Percentiles rank a stretch among this genome's conserved stretches.
Conservation (phyloP, 2,797 vertebrate species). For the Threskiornis aethiopicus region DNA sequence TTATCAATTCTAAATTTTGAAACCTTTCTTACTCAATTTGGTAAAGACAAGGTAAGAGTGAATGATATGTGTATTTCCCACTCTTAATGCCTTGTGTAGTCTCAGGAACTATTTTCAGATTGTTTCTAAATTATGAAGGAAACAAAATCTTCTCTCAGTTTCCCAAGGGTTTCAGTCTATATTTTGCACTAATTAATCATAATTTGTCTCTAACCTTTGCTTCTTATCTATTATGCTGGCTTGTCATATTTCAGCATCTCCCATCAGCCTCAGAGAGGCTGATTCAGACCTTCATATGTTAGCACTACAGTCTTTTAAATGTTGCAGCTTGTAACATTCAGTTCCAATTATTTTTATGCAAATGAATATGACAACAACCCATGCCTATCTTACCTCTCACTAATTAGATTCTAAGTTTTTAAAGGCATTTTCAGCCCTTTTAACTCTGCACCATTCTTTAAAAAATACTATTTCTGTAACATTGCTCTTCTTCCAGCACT, state of each 20-base stretch:
- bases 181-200: slow-evolving; percentile 29
- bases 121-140: not conserved
- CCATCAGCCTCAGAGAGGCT: not conserved
- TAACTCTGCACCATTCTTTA: not conserved
- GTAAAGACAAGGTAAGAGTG: not conserved
- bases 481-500: not conserved
- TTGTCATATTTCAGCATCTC: not conserved
- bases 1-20: not conserved
- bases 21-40: not conserved
- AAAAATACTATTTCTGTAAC: not conserved
- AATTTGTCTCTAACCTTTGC: not conserved
- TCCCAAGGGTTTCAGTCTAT: not conserved
- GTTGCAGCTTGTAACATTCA: not conserved
- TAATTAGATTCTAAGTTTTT: not conserved
- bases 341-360: slow-evolving; percentile 55
- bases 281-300: not conserved
- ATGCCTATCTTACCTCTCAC: not conserved
- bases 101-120: not conserved
- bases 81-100: not conserved
- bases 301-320: not conserved
- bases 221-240: not conserved
- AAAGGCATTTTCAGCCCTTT: not conserved
- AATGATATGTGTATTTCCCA: not conserved
- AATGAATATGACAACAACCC: not conserved
- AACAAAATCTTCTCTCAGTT: not conserved